Base-by-base conservation (phyloP, 2,888 invertebrate species). In the Phasia obesa region DNA sequence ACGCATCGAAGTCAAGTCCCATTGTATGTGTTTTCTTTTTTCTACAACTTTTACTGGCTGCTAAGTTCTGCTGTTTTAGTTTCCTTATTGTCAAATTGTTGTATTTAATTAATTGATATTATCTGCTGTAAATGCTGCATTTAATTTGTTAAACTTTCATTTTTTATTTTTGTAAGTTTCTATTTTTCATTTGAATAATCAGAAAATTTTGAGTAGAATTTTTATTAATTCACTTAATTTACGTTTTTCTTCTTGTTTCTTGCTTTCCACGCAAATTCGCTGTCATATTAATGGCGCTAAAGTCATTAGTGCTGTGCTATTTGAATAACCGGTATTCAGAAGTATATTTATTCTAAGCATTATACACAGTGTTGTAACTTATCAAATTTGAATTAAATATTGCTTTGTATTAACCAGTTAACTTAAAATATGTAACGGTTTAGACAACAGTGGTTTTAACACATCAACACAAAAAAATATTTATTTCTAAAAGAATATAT, bases 1-100 rank as follows among this genome's bases (percentile, higher is more conserved):
- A 93, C 87, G 97, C 95, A 92, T 97, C 97, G 92, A 97, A 96
- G 91, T 96, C 96, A 87, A 96, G 93, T 87, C 95, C 96, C 96
- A 95, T 95, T 92, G 91, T 85, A 53, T 84, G 87, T 85, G 85
- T 85, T 65, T 78, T 81, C 55, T 73, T 86, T 85, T 19, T 86
- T 74, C 64, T 83, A 70, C 74, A 82, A 73, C 79, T 84, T 76
- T 57, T 85, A 42, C 76, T 84, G 76, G 53, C 31, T 73, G 44
- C 59, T 84, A 60, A 81, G 81, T 86, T 84, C 83, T 85, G 47
- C 57, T 67, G 38, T 69, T 82, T 76, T 71, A 78, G 73, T 79
- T 83, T 81, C 82, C 70, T 74, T 81, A 62, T 75, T 79, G 74
- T 74, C 55, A 71, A 81, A 81, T 73, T 73, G 27, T 62, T 71